phyloP scores from a whole-genome alignment of 2,888 invertebrate species.

The Diachrysia chrysitis region DNA sequence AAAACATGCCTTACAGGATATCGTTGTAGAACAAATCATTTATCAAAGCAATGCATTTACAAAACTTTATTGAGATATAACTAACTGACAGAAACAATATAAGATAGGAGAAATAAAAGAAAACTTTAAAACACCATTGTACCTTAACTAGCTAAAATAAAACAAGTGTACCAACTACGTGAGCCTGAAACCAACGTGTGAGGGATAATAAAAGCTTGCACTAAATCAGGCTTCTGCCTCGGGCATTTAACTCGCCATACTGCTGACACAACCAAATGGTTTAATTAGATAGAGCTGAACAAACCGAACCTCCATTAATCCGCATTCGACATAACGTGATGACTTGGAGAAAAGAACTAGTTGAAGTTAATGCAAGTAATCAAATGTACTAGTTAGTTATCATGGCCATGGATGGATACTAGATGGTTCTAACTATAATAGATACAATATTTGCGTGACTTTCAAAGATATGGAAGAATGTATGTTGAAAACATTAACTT shows the following conservation, averaged over 20 bases:
- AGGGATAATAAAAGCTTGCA: not conserved
- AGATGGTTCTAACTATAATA: not conserved
- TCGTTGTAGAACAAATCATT: too few relatives aligned
- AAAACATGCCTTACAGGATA: too few relatives aligned
- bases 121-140: not conserved
- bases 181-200: not conserved
- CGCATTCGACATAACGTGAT: not conserved
- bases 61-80: too few relatives aligned
- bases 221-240: not conserved
- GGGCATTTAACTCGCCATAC: not conserved
- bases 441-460: not conserved
- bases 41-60: too few relatives aligned
- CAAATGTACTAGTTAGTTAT: not conserved
- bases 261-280: slow-evolving; percentile 4
- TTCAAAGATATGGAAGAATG: too few relatives aligned
- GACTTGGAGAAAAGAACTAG: not conserved
- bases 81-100: too few relatives aligned
- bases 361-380: not conserved
- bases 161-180: not conserved
- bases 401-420: too few relatives aligned
- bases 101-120: not conserved
- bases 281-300: not conserved
- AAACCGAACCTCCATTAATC: not conserved
- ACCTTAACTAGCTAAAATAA: not conserved
- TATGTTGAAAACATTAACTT: not conserved